Evolutionary conservation across 1,140 invertebrate species (phyloP).

Genomic region (Lepidurus packardi): DNA sequence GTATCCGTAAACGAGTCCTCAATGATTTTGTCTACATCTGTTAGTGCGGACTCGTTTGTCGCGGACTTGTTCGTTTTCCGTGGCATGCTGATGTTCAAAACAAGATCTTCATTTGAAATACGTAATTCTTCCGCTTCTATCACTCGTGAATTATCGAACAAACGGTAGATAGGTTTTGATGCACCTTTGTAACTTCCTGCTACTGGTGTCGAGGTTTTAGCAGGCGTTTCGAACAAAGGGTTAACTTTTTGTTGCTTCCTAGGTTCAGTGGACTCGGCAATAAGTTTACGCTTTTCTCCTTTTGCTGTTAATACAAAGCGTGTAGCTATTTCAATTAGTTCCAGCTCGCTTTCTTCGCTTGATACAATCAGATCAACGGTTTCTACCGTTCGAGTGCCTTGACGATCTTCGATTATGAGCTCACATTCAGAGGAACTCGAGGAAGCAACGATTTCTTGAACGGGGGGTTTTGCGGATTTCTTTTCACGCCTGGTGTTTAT

Average conservation of each 20-base stretch:
- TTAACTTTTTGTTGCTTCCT: background rate
- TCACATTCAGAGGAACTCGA: background rate
- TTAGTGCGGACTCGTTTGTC: background rate
- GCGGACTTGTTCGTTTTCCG: background rate
- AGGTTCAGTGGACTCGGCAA: background rate
- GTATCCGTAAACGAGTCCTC: background rate
- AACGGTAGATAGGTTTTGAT: background rate
- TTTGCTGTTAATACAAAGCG: background rate
- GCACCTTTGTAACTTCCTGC: background rate
- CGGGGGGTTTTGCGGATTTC: background rate
- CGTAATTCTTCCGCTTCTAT: background rate
- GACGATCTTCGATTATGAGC: background rate
- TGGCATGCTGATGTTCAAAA: background rate
- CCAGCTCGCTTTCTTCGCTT: background rate
- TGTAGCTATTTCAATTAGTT: background rate
- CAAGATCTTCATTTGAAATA: background rate
- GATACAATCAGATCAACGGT: background rate
- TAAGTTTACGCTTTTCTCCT: background rate
- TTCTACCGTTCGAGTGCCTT: background rate
- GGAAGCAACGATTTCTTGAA: background rate
- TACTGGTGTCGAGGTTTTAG: background rate
- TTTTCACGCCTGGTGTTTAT: background rate
- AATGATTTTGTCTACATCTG: background rate
- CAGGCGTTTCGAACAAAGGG: background rate
- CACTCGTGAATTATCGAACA: background rate